phyloP scores from a whole-genome alignment of 2,113 vertebrate species.

The Neotoma lepida region DNA sequence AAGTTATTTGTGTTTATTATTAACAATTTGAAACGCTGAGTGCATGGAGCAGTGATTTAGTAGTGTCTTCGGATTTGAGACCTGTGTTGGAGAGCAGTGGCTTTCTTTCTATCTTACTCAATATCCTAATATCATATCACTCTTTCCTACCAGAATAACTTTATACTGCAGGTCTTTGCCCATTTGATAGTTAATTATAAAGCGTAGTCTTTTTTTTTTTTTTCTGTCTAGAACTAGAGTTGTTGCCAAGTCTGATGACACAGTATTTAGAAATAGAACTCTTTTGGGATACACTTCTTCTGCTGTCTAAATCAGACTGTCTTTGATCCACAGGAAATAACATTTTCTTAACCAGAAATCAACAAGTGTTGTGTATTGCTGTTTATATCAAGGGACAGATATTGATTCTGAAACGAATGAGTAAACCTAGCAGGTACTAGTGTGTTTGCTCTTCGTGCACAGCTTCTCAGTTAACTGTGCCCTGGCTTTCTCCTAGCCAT shows the following conservation, averaged over 20 bases:
- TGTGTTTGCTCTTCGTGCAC: not conserved
- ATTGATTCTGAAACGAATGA: not conserved
- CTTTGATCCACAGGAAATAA: constrained; percentile 30
- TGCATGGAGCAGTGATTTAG: not conserved
- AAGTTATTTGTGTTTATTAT: constrained; percentile 31
- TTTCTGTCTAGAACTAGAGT: not conserved
- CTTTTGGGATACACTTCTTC: constrained; percentile 23
- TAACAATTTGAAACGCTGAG: not conserved
- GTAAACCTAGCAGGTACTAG: not conserved
- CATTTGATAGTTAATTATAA: constrained; percentile 1
- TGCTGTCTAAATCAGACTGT: not conserved
- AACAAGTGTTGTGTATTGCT: not conserved
- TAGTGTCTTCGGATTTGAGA: not conserved
- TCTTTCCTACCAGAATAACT: not conserved
- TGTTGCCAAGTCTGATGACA: not conserved
- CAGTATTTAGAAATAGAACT: constrained; percentile 28
- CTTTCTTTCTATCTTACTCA: constrained; percentile 27
- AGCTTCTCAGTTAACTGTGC: not conserved
- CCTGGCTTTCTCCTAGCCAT: not conserved
- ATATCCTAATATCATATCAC: not conserved
- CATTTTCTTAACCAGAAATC: constrained; percentile 24
- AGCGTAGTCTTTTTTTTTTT: not conserved
- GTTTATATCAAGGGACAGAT: constrained; percentile 27
- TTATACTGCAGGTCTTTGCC: not conserved
- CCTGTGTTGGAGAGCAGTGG: not conserved